Base-by-base conservation (phyloP, 2,113 vertebrate species). In the Esox niger region DNA sequence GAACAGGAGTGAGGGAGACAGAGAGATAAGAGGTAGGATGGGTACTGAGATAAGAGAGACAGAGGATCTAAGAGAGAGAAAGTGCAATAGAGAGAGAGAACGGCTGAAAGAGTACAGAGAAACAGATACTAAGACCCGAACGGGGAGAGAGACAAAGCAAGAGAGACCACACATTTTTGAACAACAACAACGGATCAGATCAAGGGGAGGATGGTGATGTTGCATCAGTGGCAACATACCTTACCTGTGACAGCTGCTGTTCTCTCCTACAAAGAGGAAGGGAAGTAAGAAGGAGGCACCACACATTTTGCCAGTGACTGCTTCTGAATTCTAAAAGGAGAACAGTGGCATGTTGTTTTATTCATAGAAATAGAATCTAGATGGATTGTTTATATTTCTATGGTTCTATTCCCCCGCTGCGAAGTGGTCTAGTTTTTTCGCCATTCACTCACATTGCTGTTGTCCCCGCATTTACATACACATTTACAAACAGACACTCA, bases 91-190 rank as follows among this genome's bases (percentile, higher is more conserved):
- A 58, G 68, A 49, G 74, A 73, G 59, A 59, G 33, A 74, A 60
- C 57, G 47, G 43, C 73, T 27, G 43, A 46, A 27, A 43, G 17
- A 60, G 4, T 11, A 66, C 9, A 65, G 25, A 49, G 0, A 49
- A 1, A 49, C 15, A n/a, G 46, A 49, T 17, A 49, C 15, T 20
- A 17, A 49, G 46, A 49, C 46, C 17, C 0, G 3, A 21, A 30
- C 4, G 29, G 3, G 46, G 33, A 49, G 20, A 15, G 46, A 49
- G 15, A 49, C 54, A 31, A 15, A 35, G 23, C 56, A 52, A 10
- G 20, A 9, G 46, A 55, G 77, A 69, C 60, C 17, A 1, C 81
- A 77, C 79, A 83, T 85, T 82, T 79, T 70, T n/a, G n/a, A 82
- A 81, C 66, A 77, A 61, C 47, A 30, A 80, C 63, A 79, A 55